Conservation (phyloP, 2,797 vertebrate species). For the Avahi laniger region DNA sequence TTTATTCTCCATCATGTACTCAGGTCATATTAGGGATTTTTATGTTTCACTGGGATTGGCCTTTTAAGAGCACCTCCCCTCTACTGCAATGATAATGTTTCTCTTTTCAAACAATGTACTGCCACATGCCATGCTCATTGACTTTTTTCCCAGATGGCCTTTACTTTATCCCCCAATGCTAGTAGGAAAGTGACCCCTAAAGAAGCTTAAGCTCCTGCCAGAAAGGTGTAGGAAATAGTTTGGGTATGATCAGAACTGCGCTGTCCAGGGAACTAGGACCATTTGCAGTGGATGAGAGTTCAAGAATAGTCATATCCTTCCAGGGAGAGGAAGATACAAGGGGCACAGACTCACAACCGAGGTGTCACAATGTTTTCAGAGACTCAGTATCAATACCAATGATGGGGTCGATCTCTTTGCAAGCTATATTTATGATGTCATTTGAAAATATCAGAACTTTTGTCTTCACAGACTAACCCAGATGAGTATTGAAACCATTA, state of each 20-base stretch:
- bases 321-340: not conserved
- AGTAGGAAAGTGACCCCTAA: not conserved
- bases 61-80: not conserved
- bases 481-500: not conserved
- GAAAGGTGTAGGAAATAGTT: not conserved
- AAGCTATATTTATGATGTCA: not conserved
- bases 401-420: not conserved
- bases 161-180: not conserved
- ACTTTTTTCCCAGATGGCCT: not conserved
- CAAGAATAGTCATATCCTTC: not conserved
- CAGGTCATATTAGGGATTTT: conserved; percentile 25
- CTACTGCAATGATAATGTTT: not conserved
- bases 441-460: conserved; percentile 25
- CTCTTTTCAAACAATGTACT: not conserved
- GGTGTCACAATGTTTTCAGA: not conserved
- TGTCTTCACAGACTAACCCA: conserved; percentile 10
- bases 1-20: not conserved
- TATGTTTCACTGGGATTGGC: not conserved
- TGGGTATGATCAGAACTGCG: not conserved
- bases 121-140: not conserved
- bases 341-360: not conserved
- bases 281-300: not conserved
- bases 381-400: not conserved
- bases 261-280: not conserved
- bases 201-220: not conserved